Conservation (phyloP, 2,797 vertebrate genomes). For the Lacerta agilis region DNA sequence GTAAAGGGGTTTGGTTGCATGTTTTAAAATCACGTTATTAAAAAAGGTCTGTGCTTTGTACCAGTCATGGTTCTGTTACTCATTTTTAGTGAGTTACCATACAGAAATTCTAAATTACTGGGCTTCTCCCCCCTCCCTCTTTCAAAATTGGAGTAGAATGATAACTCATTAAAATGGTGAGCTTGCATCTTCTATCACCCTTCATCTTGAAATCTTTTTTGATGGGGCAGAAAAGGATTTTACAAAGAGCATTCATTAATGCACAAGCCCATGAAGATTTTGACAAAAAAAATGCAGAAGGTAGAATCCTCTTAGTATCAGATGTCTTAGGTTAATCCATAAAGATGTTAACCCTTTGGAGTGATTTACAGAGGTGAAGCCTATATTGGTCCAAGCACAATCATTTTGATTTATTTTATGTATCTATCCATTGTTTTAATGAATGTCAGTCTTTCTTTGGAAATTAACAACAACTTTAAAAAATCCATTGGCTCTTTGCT, state of each 20-base stretch:
- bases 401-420: not conserved
- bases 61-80: not conserved
- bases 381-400: not conserved
- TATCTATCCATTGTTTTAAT: not conserved
- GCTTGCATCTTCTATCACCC: not conserved
- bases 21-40: not conserved
- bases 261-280: not conserved
- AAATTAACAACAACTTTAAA: not conserved
- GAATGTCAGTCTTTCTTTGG: not conserved
- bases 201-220: not conserved
- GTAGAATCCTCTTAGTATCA: not conserved
- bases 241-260: not conserved
- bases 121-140: not conserved
- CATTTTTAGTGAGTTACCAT: not conserved
- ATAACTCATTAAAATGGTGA: not conserved
- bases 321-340: conserved; percentile 7
- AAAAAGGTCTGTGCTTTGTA: not conserved
- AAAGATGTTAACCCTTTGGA: conserved; percentile 2
- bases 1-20: not conserved
- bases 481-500: not conserved
- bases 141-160: not conserved
- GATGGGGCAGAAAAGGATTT: not conserved
- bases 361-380: not conserved
- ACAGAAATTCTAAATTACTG: not conserved
- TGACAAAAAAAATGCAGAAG: conserved; percentile 4